Conservation (phyloP, 2,797 vertebrate species). For the Dallia pectoralis region DNA sequence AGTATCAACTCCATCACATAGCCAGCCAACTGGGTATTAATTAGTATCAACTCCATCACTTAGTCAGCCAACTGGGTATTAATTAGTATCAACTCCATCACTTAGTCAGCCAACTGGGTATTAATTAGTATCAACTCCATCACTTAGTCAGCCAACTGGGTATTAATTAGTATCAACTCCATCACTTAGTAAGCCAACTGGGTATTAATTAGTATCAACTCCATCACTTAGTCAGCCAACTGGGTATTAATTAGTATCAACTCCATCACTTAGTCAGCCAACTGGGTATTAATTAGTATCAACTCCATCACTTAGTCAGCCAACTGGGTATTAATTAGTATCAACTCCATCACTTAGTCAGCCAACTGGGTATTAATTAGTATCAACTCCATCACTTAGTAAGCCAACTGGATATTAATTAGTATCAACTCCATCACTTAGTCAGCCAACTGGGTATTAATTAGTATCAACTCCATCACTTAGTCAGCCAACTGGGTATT, state of each 20-base stretch:
- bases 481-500: constrained; percentile 18
- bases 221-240: constrained; percentile 22
- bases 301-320: constrained; percentile 20
- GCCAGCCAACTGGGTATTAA: constrained; percentile 17
- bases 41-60: neutral
- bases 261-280: constrained; percentile 21
- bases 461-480: neutral
- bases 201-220: neutral
- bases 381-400: neutral
- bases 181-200: constrained; percentile 21
- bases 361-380: constrained; percentile 15
- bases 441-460: constrained; percentile 17
- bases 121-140: neutral
- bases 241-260: neutral
- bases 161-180: neutral
- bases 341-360: neutral
- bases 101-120: constrained; percentile 20
- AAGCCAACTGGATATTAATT: constrained; percentile 17
- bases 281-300: neutral
- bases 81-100: neutral
- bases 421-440: neutral
- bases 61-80: constrained; percentile 18
- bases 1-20: neutral
- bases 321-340: neutral
- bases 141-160: constrained; percentile 20